Evolutionary conservation across 2,113 vertebrate species (phyloP).

Genomic region (Anolis carolinensis): DNA sequence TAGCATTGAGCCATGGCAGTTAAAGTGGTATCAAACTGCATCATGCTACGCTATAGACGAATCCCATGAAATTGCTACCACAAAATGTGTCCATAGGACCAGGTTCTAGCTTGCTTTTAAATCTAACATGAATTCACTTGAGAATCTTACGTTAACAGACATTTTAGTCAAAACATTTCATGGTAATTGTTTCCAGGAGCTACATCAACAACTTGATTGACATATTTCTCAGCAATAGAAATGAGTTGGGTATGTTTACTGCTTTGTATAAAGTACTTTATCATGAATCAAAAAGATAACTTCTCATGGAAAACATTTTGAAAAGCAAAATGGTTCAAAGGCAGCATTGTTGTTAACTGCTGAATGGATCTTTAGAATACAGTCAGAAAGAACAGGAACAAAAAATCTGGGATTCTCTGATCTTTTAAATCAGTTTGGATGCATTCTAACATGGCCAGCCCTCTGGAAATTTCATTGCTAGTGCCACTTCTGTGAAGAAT

Average conservation of each 20-base stretch:
- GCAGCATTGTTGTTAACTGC: constrained; percentile 43
- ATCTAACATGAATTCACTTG: constrained; percentile 63
- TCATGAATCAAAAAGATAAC: constrained; percentile 37
- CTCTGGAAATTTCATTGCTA: no score
- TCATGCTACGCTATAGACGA: no score
- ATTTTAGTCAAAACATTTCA: constrained; percentile 69
- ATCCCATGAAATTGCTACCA: no score
- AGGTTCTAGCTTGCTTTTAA: constrained; percentile 61
- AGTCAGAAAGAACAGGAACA: no score
- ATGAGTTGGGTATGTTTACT: constrained; percentile 69
- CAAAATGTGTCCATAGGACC: not conserved
- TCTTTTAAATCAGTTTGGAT: no score
- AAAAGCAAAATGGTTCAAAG: not conserved
- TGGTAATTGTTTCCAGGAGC: constrained; percentile 65
- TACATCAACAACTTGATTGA: constrained; percentile 68
- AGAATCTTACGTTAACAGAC: constrained; percentile 63
- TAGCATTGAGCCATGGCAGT: no score
- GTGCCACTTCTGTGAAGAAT: no score
- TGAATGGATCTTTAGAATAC: no score
- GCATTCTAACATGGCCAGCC: no score
- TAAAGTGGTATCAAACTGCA: no score
- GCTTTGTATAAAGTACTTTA: constrained; percentile 35
- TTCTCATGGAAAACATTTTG: not conserved
- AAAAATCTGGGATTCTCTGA: no score
- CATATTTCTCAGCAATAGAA: constrained; percentile 70